Evolutionary conservation across 2,888 invertebrate genomes (phyloP), one percentile per base, ranked within the genome.

Genomic region (Ryuthela nishihirai): DNA sequence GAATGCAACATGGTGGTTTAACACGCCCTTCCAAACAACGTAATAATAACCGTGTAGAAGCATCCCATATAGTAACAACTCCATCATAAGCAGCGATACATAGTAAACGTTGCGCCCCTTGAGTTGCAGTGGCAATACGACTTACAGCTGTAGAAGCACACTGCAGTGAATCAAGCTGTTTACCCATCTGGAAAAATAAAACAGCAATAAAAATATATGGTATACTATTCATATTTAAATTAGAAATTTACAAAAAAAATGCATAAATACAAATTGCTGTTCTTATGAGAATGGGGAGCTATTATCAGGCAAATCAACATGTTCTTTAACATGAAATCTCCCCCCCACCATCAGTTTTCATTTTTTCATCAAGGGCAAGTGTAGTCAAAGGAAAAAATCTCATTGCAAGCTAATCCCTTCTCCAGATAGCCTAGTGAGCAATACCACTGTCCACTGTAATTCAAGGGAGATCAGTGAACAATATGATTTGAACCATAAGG

Each of bases 1-100:
- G 4, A 23, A 40, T 7, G 18, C 17, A 40, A 23, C 40, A 40
- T 17, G 40, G 40, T 24, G 40, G 40, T 24, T 40, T 24, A 7
- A 40, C 18, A n/a, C n/a, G 20, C n/a, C 40, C 40, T 24, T 40
- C 40, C 18, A 40, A 21, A 40, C 40, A 40, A n/a, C 40, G n/a
- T n/a, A 40, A 10, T 7, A 40, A 17, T 10, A 40, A 10, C 4
- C 40, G 17, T n/a, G 40, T 17, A 12, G n/a, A n/a, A n/a, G 10
- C 21, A 23, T 40, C 40, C 40, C 40, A n/a, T 4, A 40, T 18
- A 17, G 40, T 40, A 12, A 40, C 5, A 6, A n/a, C 21, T 7
- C 4, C n/a, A 10, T 40, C 40, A 21, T 20, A 40, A 2, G 21
- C 12, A 7, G 40, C 20, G n/a, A 40, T 24, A n/a, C 40, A 40